Base-by-base conservation (phyloP, 2,797 vertebrate genomes). In the Channallabes apus region DNA sequence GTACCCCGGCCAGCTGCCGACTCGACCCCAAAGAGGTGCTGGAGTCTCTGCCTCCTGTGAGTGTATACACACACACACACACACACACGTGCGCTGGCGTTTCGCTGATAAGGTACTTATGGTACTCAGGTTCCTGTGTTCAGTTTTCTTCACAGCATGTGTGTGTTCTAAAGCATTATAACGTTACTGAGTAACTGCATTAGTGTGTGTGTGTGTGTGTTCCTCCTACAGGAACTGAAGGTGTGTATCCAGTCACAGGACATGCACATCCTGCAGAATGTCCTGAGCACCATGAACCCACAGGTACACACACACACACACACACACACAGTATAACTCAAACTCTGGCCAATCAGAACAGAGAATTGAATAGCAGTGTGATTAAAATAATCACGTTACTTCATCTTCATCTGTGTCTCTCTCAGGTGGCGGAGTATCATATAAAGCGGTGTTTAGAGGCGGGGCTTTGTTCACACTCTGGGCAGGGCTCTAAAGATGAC, bases 401-500 rank as follows among this genome's bases (percentile, higher is more conserved):
- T 27, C 27, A 11, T 27, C 4, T 65, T 3, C 29, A 9, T 65
- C 11, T 24, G 2, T 14, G 5, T 58, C 2, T 83, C 82, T 92
- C 84, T 68, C 87, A 96, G 95, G 88, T 95, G 93, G 81, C 95
- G 92, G 97, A 97, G 90, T 94, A 93, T 91, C 94, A 93, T 62
- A 89, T 94, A 78, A 97, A 96, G 91, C 94, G 93, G 84, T 96
- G 94, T 87, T 72, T 95, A 91, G 96, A 93, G 82, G 91, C 94
- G 14, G 93, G 94, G 89, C 91, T 93, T 87, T 96, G 95, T 95
- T 95, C 92, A 89, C 95, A 91, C 90, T 92, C 93, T 86, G 91
- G 92, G 87, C 88, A 91, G 91, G 92, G 94, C 95, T 92, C 94
- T 91, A 97, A 95, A 93, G 97, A 97, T 5, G 97, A 98, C 38